Evolutionary conservation across 2,113 vertebrate species (phyloP).

Genomic region (Deroptyus accipitrinus): DNA sequence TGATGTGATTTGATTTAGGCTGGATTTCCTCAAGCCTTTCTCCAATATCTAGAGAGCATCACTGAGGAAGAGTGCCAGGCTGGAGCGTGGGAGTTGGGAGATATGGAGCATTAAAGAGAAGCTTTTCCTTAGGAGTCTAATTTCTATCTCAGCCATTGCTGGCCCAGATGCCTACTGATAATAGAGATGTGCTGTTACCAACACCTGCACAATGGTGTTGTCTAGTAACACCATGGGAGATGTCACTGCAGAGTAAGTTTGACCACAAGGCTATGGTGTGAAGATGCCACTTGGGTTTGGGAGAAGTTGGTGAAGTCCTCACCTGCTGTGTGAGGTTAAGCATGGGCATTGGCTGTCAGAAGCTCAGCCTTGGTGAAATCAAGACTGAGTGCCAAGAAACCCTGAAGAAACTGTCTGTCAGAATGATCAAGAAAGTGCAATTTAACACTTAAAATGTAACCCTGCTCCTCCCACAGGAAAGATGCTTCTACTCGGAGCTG

Average conservation of each 20-base stretch:
- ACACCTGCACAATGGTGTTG: background rate
- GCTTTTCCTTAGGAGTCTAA: background rate
- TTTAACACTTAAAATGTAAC: slow-evolving; percentile 30
- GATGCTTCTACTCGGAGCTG: slow-evolving; percentile 13
- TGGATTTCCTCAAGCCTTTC: slow-evolving; percentile 63
- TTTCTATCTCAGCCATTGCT: background rate
- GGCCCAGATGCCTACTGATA: background rate
- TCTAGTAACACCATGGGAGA: background rate
- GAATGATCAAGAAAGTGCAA: background rate
- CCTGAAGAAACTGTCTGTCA: background rate
- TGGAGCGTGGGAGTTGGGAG: background rate
- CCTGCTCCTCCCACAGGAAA: slow-evolving; percentile 12
- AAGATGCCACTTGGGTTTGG: background rate
- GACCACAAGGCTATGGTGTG: background rate
- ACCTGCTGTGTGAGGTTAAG: background rate
- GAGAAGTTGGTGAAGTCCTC: background rate
- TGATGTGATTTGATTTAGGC: slow-evolving; percentile 54
- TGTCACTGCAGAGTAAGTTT: background rate
- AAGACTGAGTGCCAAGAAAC: background rate
- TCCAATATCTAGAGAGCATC: slow-evolving; percentile 61
- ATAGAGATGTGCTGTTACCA: background rate
- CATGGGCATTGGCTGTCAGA: rapidly evolving
- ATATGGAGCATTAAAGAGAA: background rate
- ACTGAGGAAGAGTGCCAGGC: background rate
- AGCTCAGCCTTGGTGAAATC: background rate